Evolutionary conservation across 2,113 vertebrate genomes (phyloP).

Genomic region (Trichechus manatus): DNA sequence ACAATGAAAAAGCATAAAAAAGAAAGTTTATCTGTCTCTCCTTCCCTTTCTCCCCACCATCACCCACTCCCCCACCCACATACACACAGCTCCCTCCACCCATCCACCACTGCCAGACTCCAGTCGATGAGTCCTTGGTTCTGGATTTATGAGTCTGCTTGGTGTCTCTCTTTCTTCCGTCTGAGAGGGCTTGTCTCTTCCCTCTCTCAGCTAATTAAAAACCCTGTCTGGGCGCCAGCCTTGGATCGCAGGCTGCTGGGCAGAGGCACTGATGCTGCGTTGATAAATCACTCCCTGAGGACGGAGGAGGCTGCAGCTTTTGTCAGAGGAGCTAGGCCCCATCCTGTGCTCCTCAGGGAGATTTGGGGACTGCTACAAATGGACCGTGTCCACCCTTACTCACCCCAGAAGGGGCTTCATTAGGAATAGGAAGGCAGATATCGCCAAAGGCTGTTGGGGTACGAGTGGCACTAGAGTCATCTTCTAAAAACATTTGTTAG

Average conservation of each 20-base stretch:
- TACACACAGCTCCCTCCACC: background rate
- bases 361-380: background rate
- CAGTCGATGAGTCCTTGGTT: slow-evolving; percentile 42
- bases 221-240: slow-evolving; percentile 45
- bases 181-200: slow-evolving; percentile 71
- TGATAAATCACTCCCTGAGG: slow-evolving; percentile 65
- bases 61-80: rapidly evolving
- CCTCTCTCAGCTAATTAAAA: slow-evolving; percentile 82
- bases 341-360: background rate
- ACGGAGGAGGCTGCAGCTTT: rapidly evolving
- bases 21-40: background rate
- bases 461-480: background rate
- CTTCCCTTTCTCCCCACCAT: background rate
- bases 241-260: slow-evolving; percentile 33
- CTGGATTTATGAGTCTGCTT: slow-evolving; percentile 77
- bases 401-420: background rate
- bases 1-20: background rate
- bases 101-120: background rate
- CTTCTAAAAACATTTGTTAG: background rate
- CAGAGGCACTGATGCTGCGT: background rate
- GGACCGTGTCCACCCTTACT: background rate
- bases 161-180: slow-evolving; percentile 63
- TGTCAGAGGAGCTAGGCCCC: background rate
- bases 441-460: background rate
- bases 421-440: background rate